Evolutionary conservation across 92 coral and sea anemone genomes (phyloP), one percentile per base, ranked within the genome.

Genomic region (Phenganax stokvisi): DNA sequence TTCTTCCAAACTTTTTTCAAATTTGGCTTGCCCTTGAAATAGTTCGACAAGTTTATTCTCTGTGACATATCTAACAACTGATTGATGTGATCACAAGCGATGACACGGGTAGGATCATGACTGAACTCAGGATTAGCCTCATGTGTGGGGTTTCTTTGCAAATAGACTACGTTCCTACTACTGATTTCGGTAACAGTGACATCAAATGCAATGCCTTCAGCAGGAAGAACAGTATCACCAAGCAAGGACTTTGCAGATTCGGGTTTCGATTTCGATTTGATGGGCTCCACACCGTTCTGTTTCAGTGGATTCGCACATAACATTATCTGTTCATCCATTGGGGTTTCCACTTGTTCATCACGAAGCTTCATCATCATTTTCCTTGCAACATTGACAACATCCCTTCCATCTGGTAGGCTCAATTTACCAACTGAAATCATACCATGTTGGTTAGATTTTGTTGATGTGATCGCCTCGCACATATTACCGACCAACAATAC

Each of bases 131-230:
- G 68, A 55, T 87, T 94, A 8, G 57, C 68, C 37, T 78, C 87
- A 17, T 76, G 75, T 25, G 97, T 92, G 2, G 94, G 92, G 8
- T 88, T 85, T 56, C 98, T 89, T 85, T 94, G 98, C 66, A 94
- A 85, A 77, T 73, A 92, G 54, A 94, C 80, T 68, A 88, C 86
- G 85, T 89, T 92, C 13, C 96, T 94, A 79, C 83, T 80, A 51
- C 90, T 91, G 16, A 94, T 90, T 69, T 94, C 96, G 6, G 98
- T 94, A 81, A 94, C 89, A 7, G 91, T 90, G 83, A 94, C 97
- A 78, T 92, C 98, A 87, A 92, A 94, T 47, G 87, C 79, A 64
- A 92, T 79, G 75, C 88, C 91, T 62, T 85, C 86, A 72, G 77
- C 90, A 9, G 98, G 98, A 58, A 94, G 91, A 54, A 88, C 80